Base-by-base conservation (phyloP, 2,113 vertebrate genomes). In the Bettongia penicillata region DNA sequence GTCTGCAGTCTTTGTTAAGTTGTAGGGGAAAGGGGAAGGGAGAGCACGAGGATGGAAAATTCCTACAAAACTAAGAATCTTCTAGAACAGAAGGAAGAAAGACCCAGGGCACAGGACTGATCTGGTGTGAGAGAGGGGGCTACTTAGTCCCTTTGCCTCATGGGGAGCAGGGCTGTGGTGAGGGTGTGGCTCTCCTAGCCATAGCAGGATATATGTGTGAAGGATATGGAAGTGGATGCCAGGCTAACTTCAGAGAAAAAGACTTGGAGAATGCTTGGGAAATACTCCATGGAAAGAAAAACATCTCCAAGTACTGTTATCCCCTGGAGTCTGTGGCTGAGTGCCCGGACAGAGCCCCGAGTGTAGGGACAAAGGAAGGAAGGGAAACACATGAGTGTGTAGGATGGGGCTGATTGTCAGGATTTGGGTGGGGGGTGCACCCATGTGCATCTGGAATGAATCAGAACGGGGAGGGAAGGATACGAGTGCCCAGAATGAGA, bases 11-110 rank as follows among this genome's bases (percentile, higher is more conserved):
- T 93, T 47, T 94, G 61, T 51, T 2, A 28, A 51, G 89, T 25
- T 0, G 0, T 28, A 22, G 47, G n/a, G 16, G 25, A 8, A 51
- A 51, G 24, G 8, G 52, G 61, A 53, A n/a, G 16, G 6, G 8
- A 11, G 11, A 26, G n/a, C 22, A 16, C 11, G 84, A 10, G 19
- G 31, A 51, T 94, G 25, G 89, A 68, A 90, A 31, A 48, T 2
- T 48, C 25, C 37, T 89, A 51, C 48, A 31, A 52, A 51, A 51
- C 51, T 4, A 19, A 26, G 47, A 19, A 10, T 50, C 26, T 24
- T 49, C 90, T 16, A n/a, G 50, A 92, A 91, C 1, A 19, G 0
- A 89, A 53, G 53, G 7, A 92, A 8, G 8, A 19, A 31, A 61
- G 37, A 19, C 89, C 51, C 52, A 25, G 51, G 19, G 68, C 68